Conservation (phyloP, 2,888 invertebrate species). For the Apodemia duryi region DNA sequence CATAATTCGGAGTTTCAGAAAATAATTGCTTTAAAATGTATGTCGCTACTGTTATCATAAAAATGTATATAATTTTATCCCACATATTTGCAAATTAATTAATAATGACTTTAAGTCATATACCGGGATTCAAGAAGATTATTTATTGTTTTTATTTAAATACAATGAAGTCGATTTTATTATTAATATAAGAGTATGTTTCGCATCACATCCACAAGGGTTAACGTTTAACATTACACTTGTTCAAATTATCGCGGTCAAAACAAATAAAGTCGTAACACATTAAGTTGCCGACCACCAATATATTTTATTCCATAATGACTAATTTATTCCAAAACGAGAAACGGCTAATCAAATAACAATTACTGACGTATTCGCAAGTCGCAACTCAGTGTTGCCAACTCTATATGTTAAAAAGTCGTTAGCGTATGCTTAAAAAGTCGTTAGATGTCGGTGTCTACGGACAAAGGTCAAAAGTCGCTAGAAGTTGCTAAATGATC, state of each 20-base stretch:
- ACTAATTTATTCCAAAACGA: not conserved
- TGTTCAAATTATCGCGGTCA: conserved; percentile 3
- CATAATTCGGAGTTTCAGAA: conserved; percentile 71
- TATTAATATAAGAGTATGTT: not conserved
- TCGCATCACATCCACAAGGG: not conserved
- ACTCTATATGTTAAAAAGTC: no score
- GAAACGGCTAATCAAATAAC: not conserved
- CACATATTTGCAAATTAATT: conserved; percentile 46
- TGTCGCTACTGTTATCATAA: conserved; percentile 54
- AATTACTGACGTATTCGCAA: not conserved
- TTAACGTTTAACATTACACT: not conserved
- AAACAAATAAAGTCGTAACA: not conserved
- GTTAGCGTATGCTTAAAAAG: no score
- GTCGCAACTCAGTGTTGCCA: no score
- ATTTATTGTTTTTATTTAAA: not conserved
- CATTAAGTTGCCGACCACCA: conserved; percentile 3
- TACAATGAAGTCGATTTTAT: not conserved
- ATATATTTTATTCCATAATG: conserved; percentile 2
- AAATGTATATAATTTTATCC: conserved; percentile 62
- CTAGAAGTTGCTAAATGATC: no score
- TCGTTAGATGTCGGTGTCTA: no score
- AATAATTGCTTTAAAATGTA: conserved; percentile 70
- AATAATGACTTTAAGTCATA: not conserved
- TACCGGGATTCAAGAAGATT: not conserved
- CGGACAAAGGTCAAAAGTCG: no score